These are phyloP conservation scores for Pterostichus madidus DNA, from an alignment of 2,888 invertebrate genomes.

Conservation along the genomic window DNA sequence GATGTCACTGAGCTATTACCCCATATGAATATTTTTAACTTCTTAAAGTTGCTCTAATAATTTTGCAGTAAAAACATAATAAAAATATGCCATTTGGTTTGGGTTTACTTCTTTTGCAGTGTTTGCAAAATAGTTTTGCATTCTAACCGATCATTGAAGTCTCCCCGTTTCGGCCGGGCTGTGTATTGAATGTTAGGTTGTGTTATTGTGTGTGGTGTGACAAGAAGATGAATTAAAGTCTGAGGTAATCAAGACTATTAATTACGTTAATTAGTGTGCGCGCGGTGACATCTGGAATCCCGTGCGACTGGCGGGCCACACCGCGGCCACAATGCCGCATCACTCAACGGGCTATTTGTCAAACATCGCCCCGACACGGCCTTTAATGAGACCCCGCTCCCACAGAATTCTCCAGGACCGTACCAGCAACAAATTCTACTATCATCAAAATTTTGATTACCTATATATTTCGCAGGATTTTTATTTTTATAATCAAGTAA, in stretches of 20 bases:
- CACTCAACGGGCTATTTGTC: slow-evolving; percentile 66
- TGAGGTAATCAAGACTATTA: slow-evolving; percentile 65
- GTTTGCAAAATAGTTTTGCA: background rate
- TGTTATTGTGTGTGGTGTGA: slow-evolving; percentile 17
- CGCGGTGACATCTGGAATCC: slow-evolving; percentile 66
- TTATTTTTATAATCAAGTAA: no score
- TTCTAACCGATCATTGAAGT: background rate
- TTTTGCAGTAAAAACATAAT: no score
- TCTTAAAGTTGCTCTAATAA: no score
- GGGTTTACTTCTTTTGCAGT: no score
- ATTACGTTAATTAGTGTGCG: slow-evolving; percentile 65
- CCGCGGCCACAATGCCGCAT: slow-evolving; percentile 52
- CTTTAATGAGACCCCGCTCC: slow-evolving; percentile 65
- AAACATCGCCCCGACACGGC: slow-evolving; percentile 65
- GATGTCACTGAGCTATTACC: no score
- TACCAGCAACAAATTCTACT: background rate
- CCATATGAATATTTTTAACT: no score
- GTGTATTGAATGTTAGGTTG: background rate
- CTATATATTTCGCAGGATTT: no score
- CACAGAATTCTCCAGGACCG: slow-evolving; percentile 60
- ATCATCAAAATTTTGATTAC: no score
- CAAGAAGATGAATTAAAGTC: slow-evolving; percentile 61
- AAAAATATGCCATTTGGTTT: no score
- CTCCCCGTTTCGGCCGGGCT: background rate
- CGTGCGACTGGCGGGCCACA: slow-evolving; percentile 15